phyloP scores from a whole-genome alignment of 2,113 vertebrate genomes.

The Nestor notabilis region DNA sequence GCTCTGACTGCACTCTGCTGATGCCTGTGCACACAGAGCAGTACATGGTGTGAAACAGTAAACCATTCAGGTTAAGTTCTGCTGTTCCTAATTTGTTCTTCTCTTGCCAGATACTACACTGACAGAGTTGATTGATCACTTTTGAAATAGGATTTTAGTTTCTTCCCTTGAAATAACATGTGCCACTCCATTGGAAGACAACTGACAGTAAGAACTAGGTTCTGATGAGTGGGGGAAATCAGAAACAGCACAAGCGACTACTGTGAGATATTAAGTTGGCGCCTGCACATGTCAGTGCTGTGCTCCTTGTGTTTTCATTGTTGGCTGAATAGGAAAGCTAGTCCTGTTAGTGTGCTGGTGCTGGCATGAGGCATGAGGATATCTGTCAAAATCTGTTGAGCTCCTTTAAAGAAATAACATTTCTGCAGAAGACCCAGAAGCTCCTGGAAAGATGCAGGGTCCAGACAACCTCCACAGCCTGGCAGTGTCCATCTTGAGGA shows the following conservation, averaged over 20 bases:
- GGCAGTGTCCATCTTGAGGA: neutral
- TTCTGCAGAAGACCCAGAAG: neutral
- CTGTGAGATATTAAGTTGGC: neutral
- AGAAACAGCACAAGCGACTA: neutral
- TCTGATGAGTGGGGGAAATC: neutral
- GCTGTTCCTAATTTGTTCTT: neutral
- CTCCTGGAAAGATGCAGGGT: neutral
- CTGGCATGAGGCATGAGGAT: neutral
- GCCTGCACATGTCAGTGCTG: neutral
- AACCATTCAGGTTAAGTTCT: neutral
- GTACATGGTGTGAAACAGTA: neutral
- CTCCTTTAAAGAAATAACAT: neutral
- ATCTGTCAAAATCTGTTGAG: neutral
- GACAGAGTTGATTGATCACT: neutral
- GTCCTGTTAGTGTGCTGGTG: neutral
- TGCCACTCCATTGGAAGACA: neutral
- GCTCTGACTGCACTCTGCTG: neutral
- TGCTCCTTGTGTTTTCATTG: neutral
- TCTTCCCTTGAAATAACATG: neutral
- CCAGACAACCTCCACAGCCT: neutral
- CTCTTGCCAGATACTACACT: neutral
- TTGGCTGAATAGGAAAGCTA: neutral
- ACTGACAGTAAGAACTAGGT: neutral
- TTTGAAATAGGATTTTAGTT: neutral
- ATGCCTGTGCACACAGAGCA: neutral